These are phyloP conservation scores for Prionailurus bengalensis DNA, from an alignment of 2,113 vertebrate species.

Conservation along the genomic window DNA sequence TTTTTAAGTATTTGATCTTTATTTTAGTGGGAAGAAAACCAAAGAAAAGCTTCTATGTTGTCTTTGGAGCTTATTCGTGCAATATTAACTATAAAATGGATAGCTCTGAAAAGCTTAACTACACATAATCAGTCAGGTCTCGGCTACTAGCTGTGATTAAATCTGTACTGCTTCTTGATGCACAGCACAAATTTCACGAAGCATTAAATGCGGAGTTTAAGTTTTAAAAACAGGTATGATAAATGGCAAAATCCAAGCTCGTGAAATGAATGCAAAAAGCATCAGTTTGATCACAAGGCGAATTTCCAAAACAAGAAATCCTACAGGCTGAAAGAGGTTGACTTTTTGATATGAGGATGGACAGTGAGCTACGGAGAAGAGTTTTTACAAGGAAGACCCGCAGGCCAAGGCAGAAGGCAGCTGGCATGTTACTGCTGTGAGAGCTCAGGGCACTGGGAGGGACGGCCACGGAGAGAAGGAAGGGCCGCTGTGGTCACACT, in stretches of 20 bases:
- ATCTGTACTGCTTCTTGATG: conserved; percentile 37
- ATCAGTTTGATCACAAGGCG: neutral
- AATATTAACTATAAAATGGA: conserved; percentile 59
- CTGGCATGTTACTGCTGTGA: neutral
- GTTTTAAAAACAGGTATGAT: neutral
- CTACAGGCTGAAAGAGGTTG: neutral
- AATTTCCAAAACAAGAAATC: conserved; percentile 23
- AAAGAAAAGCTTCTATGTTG: neutral
- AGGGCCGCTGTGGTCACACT: neutral
- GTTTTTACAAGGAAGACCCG: neutral
- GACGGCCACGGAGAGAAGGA: too few relatives aligned
- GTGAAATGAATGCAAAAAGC: neutral
- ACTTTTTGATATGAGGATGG: neutral
- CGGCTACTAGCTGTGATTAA: conserved; percentile 48
- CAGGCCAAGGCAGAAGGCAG: neutral
- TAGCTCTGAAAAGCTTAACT: conserved; percentile 60
- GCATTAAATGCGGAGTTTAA: conserved; percentile 17
- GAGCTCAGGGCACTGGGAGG: neutral
- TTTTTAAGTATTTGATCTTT: conserved; percentile 33
- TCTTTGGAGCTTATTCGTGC: conserved; percentile 44
- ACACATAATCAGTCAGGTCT: conserved; percentile 53
- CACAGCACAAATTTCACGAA: conserved; percentile 26
- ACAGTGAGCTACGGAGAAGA: neutral
- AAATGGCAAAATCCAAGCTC: neutral
- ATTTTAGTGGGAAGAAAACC: conserved; percentile 29